Evolutionary conservation across 2,797 vertebrate genomes (phyloP).

Genomic region (Hemitrygon akajei): DNA sequence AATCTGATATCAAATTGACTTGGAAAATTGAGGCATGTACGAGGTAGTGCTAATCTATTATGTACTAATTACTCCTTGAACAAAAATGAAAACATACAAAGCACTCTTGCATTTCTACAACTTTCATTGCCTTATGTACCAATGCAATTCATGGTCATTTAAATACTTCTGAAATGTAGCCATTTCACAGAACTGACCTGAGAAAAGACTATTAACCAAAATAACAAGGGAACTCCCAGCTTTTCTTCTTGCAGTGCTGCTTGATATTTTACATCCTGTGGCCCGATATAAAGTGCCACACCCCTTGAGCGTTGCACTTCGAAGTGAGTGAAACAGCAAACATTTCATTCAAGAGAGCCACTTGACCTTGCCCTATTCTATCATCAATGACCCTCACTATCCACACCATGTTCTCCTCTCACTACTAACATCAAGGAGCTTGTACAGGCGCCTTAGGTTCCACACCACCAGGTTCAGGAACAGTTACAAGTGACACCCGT

Average conservation of each 20-base stretch:
- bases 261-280: background rate
- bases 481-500: too few relatives aligned
- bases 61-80: background rate
- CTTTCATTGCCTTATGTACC: background rate
- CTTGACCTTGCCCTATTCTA: background rate
- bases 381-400: too few relatives aligned
- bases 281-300: background rate
- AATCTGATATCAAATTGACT: background rate
- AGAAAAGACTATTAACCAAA: background rate
- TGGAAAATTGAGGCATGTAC: background rate
- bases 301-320: background rate
- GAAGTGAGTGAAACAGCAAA: background rate
- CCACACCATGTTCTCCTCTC: too few relatives aligned
- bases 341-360: background rate
- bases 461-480: too few relatives aligned
- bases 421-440: too few relatives aligned
- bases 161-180: background rate
- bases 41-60: background rate
- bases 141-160: background rate
- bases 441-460: too few relatives aligned
- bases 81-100: background rate
- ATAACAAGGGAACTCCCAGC: background rate
- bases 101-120: background rate
- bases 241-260: background rate
- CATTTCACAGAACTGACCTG: background rate